Percentiles rank a stretch among this genome's conserved stretches.
phyloP scores from a whole-genome alignment of 1,140 invertebrate species.

The Caenorhabditis elegans region WBcel235 BX284604.4:10076501-10077000 shows the following conservation, averaged over 20 bases:
- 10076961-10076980: conserved; percentile 1
- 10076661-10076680: no score
- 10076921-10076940: background rate
- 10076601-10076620: no score
- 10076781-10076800: no score
- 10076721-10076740: no score
- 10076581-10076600: background rate
- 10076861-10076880: background rate
- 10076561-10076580: background rate
- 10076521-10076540: background rate
- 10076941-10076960: background rate
- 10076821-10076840: no score
- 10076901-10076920: conserved; percentile 8
- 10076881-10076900: background rate
- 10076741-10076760: no score
- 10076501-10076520: background rate
- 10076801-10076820: no score
- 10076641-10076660: no score
- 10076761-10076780: no score
- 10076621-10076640: no score
- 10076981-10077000: background rate
- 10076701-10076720: no score
- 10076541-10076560: background rate
- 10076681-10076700: no score
- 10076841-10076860: background rate